Conservation (phyloP, 2,888 invertebrate genomes). For the Petrophora chlorosata region DNA sequence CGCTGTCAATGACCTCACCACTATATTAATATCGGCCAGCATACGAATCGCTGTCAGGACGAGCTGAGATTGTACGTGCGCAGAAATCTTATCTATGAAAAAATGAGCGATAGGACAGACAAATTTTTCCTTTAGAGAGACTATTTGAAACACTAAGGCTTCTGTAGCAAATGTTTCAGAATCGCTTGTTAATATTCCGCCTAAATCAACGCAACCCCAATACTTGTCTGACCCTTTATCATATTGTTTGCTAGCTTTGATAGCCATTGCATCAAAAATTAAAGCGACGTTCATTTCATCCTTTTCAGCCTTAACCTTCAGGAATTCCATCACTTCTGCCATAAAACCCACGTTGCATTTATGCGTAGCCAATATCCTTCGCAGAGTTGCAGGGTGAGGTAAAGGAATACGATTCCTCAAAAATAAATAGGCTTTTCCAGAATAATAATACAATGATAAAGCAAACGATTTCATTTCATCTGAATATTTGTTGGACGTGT, state of each 20-base stretch:
- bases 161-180: background rate
- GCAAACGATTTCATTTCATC: too few relatives aligned
- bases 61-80: background rate
- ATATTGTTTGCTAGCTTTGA: background rate
- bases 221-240: background rate
- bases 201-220: background rate
- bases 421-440: too few relatives aligned
- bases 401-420: too few relatives aligned
- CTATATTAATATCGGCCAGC: constrained; percentile 24
- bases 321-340: too few relatives aligned
- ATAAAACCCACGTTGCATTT: too few relatives aligned
- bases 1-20: constrained; percentile 23
- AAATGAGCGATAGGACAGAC: background rate
- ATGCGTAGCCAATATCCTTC: too few relatives aligned
- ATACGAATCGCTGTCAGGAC: constrained; percentile 8
- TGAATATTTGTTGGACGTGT: too few relatives aligned
- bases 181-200: background rate
- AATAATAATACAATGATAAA: too few relatives aligned
- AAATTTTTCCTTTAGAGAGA: constrained; percentile 7
- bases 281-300: background rate
- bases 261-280: background rate
- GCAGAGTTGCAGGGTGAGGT: too few relatives aligned
- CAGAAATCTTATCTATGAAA: background rate
- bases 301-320: too few relatives aligned
- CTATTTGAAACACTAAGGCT: background rate